Conservation (phyloP, 2,888 invertebrate species). For the Cyclophora punctaria region DNA sequence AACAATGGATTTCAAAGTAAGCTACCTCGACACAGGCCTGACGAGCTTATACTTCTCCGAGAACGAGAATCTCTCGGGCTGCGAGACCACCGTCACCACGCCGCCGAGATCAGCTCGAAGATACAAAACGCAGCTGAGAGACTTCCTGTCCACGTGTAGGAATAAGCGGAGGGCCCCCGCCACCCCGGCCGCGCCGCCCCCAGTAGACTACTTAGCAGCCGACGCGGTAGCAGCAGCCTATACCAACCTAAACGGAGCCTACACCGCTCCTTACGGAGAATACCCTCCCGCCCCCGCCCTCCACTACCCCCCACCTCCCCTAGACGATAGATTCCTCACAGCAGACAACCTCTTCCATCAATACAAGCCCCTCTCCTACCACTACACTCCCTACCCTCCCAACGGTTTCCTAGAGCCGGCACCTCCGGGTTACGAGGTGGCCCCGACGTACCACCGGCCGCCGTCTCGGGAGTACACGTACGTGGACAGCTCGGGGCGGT, state of each 20-base stretch:
- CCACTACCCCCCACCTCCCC: constrained; percentile 79
- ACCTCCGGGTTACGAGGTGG: constrained; percentile 73
- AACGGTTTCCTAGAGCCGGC: constrained; percentile 90
- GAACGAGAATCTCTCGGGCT: constrained; percentile 82
- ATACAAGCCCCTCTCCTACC: constrained; percentile 91
- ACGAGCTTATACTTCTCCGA: constrained; percentile 94
- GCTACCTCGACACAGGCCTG: constrained; percentile 95
- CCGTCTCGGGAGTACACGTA: constrained; percentile 75
- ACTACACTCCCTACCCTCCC: constrained; percentile 82
- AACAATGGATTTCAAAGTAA: constrained; percentile 99
- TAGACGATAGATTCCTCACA: constrained; percentile 82
- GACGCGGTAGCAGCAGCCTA: constrained; percentile 86
- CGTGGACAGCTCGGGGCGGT: constrained; percentile 72
- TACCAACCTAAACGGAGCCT: constrained; percentile 85
- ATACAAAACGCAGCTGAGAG: constrained; percentile 94
- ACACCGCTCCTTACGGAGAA: constrained; percentile 85
- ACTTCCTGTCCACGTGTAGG: constrained; percentile 94
- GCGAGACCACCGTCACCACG: constrained; percentile 77
- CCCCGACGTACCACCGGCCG: constrained; percentile 79
- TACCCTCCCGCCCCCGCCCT: constrained; percentile 81
- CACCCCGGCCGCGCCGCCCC: constrained; percentile 73
- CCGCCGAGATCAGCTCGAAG: constrained; percentile 89
- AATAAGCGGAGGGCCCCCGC: constrained; percentile 81
- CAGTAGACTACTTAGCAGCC: constrained; percentile 81
- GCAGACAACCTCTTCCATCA: constrained; percentile 93